phyloP scores from a whole-genome alignment of 2,113 vertebrate species.

The Meriones unguiculatus region DNA sequence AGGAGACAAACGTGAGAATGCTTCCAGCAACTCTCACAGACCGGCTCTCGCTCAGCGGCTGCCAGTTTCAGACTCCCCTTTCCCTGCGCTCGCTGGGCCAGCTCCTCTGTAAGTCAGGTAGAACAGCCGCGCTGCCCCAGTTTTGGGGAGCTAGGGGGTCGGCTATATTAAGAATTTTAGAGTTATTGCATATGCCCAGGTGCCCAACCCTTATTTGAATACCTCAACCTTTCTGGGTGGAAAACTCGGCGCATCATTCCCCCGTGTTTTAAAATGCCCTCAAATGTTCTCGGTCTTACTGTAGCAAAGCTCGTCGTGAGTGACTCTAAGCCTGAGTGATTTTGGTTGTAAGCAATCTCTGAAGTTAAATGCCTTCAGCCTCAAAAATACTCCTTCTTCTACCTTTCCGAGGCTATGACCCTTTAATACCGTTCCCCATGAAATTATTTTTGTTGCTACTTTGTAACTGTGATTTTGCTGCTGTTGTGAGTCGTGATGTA shows the following conservation, averaged over 20 bases:
- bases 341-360: not conserved
- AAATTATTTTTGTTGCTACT: not conserved
- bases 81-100: not conserved
- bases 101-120: not conserved
- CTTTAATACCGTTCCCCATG: not conserved
- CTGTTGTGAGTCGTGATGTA: not conserved
- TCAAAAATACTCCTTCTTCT: not conserved
- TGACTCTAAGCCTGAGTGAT: not conserved
- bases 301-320: slow-evolving; percentile 9
- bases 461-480: not conserved
- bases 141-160: not conserved
- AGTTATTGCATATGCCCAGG: not conserved
- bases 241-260: not conserved
- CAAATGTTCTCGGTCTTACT: not conserved
- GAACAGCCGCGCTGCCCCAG: no score
- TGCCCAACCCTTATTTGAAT: not conserved
- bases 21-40: not conserved
- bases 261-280: not conserved
- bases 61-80: not conserved
- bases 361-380: not conserved
- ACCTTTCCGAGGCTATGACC: not conserved
- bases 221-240: not conserved
- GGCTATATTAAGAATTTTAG: not conserved
- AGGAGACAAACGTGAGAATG: not conserved
- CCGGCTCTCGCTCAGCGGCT: not conserved